Evolutionary conservation across 2,888 invertebrate genomes (phyloP).

Genomic region (Tetramorium bicarinatum): DNA sequence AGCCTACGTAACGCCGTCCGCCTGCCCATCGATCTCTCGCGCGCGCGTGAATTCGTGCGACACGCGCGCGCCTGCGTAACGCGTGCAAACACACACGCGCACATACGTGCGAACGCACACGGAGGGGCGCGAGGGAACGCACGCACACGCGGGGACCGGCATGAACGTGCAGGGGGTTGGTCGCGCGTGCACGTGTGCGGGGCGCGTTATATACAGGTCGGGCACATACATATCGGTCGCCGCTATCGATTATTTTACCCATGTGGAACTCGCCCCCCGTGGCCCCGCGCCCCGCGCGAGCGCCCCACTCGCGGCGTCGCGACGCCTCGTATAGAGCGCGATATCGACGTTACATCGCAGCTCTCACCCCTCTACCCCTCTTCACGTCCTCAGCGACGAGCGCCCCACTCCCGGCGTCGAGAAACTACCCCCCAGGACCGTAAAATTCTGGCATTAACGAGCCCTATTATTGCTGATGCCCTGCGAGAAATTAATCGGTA

Average conservation of each 20-base stretch:
- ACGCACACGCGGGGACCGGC: background rate
- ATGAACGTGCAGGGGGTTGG: slow-evolving; percentile 17
- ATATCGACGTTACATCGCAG: slow-evolving; percentile 86
- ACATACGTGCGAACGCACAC: background rate
- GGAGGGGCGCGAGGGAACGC: no score
- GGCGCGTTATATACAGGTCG: slow-evolving; percentile 54
- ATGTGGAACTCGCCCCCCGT: slow-evolving; percentile 84
- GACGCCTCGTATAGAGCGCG: slow-evolving; percentile 84
- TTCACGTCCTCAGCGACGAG: slow-evolving; percentile 49
- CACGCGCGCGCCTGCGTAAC: slow-evolving; percentile 59
- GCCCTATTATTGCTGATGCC: slow-evolving; percentile 11
- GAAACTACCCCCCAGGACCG: slow-evolving; percentile 69
- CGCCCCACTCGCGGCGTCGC: slow-evolving; percentile 81
- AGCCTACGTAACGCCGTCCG: slow-evolving; percentile 35
- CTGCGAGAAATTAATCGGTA: background rate
- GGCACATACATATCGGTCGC: slow-evolving; percentile 84
- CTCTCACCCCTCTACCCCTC: slow-evolving; percentile 47
- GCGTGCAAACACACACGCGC: slow-evolving; percentile 25
- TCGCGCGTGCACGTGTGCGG: slow-evolving; percentile 39
- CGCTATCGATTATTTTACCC: slow-evolving; percentile 86
- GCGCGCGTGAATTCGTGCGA: slow-evolving; percentile 59
- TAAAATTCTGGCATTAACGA: slow-evolving; percentile 38
- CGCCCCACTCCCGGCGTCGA: slow-evolving; percentile 51
- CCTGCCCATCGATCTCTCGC: slow-evolving; percentile 54
- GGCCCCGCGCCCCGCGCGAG: slow-evolving; percentile 79